Evolutionary conservation across 2,113 vertebrate genomes (phyloP), one percentile per base, ranked within the genome.

Genomic region (Oryzias javanicus): DNA sequence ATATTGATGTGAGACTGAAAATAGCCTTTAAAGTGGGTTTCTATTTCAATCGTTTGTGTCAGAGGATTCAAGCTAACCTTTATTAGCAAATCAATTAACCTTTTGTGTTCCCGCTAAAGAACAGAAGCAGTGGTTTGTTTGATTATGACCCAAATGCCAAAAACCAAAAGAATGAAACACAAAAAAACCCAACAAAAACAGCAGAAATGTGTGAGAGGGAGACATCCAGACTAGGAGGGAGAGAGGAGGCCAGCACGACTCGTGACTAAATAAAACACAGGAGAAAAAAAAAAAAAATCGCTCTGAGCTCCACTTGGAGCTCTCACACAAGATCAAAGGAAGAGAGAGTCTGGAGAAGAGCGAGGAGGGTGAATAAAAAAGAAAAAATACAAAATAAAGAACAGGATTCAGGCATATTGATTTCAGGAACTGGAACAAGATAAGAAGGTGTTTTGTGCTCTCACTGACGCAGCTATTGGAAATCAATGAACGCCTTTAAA

Each of bases 401-500:
- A 24, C 45, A 47, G 55, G 49, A 25, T 42, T 44, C 6, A 47
- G 29, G 1, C 1, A 35, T 2, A 8, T 1, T 1, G 10, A 52
- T 22, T 24, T 20, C 1, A 24, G 55, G 52, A 1, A 3, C 4
- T 4, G 24, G 4, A 40, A 16, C 13, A 12, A 19, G 25, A 29
- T 57, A 6, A 69, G 64, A 57, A 42, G 25, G 52, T 19, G 17
- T 25, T 24, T 45, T 46, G 18, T 18, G 45, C 68, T 55, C 55
- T 67, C 51, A 59, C 59, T 62, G 75, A 68, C 29, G 27, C 51
- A 8, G 57, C 66, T 47, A 81, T 42, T 69, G 70, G 64, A 83
- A 85, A 89, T 88, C 84, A 68, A 84, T 81, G 69, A 24, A 49
- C 49, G 35, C 56, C 65, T 65, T 75, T 64, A 59, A 80, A 72